phyloP scores from a whole-genome alignment of 1,140 invertebrate species.

The Brachionus rotundiformis region DNA sequence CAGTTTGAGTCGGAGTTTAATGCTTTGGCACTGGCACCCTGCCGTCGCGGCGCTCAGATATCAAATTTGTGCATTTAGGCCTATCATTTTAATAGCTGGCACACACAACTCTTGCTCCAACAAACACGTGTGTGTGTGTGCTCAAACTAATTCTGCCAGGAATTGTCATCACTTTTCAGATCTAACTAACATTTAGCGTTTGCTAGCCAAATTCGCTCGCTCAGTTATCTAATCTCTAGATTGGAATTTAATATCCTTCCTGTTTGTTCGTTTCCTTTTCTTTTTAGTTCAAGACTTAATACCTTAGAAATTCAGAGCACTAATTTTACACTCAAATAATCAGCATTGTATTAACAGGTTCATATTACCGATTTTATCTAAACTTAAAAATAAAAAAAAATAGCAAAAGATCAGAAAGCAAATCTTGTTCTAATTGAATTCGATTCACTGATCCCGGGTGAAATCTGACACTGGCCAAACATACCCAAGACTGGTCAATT shows the following conservation, averaged over 20 bases:
- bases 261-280: constrained; percentile 1
- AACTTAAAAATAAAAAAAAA: too few species aligned
- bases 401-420: constrained; percentile 24
- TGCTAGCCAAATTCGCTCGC: constrained; percentile 9
- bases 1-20: constrained; percentile 28
- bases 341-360: constrained; percentile 10
- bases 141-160: neutral
- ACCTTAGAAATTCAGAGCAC: constrained; percentile 46
- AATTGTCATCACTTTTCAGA: too few species aligned
- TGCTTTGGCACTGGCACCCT: neutral
- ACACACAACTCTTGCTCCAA: too few species aligned
- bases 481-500: constrained; percentile 32
- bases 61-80: constrained; percentile 29
- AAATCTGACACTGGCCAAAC: neutral
- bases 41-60: neutral
- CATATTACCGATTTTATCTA: constrained; percentile 37
- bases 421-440: constrained; percentile 47
- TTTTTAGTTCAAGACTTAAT: neutral
- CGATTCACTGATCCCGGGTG: constrained; percentile 25
- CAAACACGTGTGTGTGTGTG: too few species aligned
- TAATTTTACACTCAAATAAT: constrained; percentile 30
- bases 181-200: neutral
- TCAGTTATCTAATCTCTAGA: constrained; percentile 43
- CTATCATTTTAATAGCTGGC: constrained; percentile 53
- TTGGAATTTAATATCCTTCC: constrained; percentile 38